A percentile compares a stretch with the other conserved stretches of the same genome.
phyloP scores from a whole-genome alignment of 2,888 invertebrate genomes.

The Aphodius granarius region DNA sequence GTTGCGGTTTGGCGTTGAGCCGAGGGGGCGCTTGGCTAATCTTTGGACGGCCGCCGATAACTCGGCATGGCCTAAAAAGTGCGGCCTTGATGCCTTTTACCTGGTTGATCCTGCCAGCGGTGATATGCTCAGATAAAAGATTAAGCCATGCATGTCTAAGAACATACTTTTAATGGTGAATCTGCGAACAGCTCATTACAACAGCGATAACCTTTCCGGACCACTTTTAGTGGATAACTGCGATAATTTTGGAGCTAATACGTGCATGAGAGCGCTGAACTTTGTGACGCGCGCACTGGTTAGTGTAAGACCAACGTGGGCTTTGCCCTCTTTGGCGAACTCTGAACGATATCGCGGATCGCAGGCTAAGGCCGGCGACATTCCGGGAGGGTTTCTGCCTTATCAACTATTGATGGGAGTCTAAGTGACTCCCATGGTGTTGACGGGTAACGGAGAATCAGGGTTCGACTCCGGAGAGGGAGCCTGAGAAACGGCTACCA shows the following conservation, averaged over 20 bases:
- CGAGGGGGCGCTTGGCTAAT: too few species aligned
- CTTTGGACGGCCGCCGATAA: too few species aligned
- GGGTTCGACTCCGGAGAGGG: too few species aligned
- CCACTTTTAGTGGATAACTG: slow-evolving; percentile 16
- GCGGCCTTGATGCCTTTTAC: slow-evolving; percentile 39
- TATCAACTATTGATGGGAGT: slow-evolving; percentile 71
- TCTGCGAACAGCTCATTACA: slow-evolving; percentile 65
- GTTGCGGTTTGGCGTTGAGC: neutral
- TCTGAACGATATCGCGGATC: slow-evolving; percentile 34
- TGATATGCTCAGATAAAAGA: slow-evolving; percentile 70
- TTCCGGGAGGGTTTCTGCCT: slow-evolving; percentile 68
- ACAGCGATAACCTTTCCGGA: slow-evolving; percentile 56
- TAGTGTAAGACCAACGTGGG: slow-evolving; percentile 13
- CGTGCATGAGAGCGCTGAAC: slow-evolving; percentile 18
- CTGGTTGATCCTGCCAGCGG: slow-evolving; percentile 64
- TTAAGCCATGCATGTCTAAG: slow-evolving; percentile 70
- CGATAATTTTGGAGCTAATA: slow-evolving; percentile 22
- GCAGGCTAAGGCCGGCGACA: slow-evolving; percentile 59
- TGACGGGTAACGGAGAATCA: slow-evolving; percentile 74
- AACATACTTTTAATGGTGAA: slow-evolving; percentile 60
- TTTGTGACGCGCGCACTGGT: slow-evolving; percentile 9
- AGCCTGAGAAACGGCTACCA: too few species aligned
- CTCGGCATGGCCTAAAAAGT: neutral
- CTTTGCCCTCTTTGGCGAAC: slow-evolving; percentile 11
- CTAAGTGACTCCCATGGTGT: slow-evolving; percentile 68